Percentiles rank a stretch among this genome's conserved stretches.
Evolutionary conservation across 2,888 invertebrate species (phyloP).

Genomic region (Cryptocheilus praepositus): DNA sequence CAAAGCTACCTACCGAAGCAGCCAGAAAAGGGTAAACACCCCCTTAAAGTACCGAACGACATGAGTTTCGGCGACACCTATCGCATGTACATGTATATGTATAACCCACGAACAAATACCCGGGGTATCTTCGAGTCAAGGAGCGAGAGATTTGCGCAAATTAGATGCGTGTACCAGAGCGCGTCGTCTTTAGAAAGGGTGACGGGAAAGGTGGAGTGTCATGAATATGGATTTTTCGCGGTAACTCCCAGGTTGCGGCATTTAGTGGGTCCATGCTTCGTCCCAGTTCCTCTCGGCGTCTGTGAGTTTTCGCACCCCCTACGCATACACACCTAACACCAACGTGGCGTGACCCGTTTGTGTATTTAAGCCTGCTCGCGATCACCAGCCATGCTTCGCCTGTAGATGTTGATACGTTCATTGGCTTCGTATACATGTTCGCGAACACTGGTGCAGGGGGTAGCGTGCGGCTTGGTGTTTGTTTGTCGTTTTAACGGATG

Average conservation of each 20-base stretch:
- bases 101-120: conserved; percentile 9
- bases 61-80: not conserved
- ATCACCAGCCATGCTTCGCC: too few relatives aligned
- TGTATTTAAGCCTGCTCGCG: too few relatives aligned
- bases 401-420: not conserved
- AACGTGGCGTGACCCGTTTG: too few relatives aligned
- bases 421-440: not conserved
- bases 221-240: conserved; percentile 57
- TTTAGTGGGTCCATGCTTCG: too few relatives aligned
- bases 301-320: conserved; percentile 9
- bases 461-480: too few relatives aligned
- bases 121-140: conserved; percentile 26
- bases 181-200: not conserved
- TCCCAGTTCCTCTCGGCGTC: not conserved
- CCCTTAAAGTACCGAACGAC: too few relatives aligned
- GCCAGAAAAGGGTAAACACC: too few relatives aligned
- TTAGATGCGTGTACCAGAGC: conserved; percentile 34
- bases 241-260: not conserved
- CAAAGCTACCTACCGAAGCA: too few relatives aligned
- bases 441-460: conserved; percentile 1
- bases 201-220: conserved; percentile 22
- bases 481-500: conserved; percentile 38
- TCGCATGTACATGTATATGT: not conserved
- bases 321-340: too few relatives aligned
- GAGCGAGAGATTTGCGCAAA: conserved; percentile 21